Evolutionary conservation across 2,888 invertebrate genomes (phyloP), one percentile per base, ranked within the genome.

Genomic region (Cylindroiulus punctatus): DNA sequence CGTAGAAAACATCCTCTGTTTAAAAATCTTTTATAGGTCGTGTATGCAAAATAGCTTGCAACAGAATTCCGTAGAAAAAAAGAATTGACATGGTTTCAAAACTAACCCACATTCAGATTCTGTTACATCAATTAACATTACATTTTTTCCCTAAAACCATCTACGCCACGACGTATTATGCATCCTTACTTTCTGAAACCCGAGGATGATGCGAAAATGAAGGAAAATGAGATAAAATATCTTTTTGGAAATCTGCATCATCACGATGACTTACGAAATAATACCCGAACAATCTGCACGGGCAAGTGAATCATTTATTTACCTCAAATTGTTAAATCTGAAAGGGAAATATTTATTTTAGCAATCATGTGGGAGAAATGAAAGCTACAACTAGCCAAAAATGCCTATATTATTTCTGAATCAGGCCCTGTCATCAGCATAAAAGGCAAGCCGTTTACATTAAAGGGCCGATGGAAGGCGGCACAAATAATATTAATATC

Each of bases 401-500:
- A 76, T 30, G 76, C 8, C 14, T 12, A 26, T 26, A 76, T 76
- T 12, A 26, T 12, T 30, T 76, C 14, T 30, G 76, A 76, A 76
- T 76, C 76, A 76, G 30, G 76, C 30, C 76, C 30, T 76, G 76
- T 76, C 76, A 76, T 26, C 30, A 30, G 30, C 76, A 76, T 76
- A 76, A 76, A 76, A 26, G 76, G 76, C 76, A 76, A 30, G 30
- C 76, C 22, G 76, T 76, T 76, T 76, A 76, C 76, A 76, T 76
- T 76, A 76, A 76, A 76, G 76, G 76, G 30, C 76, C 76, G 76
- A 76, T 76, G 76, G 30, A 30, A 76, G 76, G 76, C 26, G 76
- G 76, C 76, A 76, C 76, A 76, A 76, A 76, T 76, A 76, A 76
- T 76, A 76, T 76, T 30, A 76, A 76, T 76, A 76, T 76, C 76